These are phyloP conservation scores for Ennomos erosarius DNA, from an alignment of 2,888 invertebrate genomes.

Conservation along the genomic window DNA sequence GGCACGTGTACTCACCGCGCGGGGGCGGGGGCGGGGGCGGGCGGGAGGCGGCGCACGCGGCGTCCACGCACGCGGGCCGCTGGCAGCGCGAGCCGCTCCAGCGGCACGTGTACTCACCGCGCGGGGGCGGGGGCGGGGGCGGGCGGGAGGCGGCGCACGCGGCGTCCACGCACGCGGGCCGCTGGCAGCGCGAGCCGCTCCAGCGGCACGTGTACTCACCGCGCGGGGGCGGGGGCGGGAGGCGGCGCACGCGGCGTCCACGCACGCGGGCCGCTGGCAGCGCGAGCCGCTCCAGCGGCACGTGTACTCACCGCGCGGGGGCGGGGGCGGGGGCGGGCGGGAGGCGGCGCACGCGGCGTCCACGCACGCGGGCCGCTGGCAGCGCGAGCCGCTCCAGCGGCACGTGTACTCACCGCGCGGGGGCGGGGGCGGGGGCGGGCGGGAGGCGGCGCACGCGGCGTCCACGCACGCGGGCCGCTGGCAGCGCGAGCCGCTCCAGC, in stretches of 20 bases:
- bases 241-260: background rate
- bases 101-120: background rate
- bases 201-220: too few species aligned
- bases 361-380: constrained; percentile 89
- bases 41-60: background rate
- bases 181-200: too few species aligned
- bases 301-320: constrained; percentile 67
- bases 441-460: background rate
- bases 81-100: too few species aligned
- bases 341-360: constrained; percentile 81
- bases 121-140: constrained; percentile 75
- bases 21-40: too few species aligned
- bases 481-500: too few species aligned
- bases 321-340: constrained; percentile 82
- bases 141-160: constrained; percentile 44
- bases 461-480: background rate
- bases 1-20: constrained; percentile 89
- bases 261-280: too few species aligned
- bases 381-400: constrained; percentile 89
- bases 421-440: too few species aligned
- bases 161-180: too few species aligned
- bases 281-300: too few species aligned
- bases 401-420: too few species aligned
- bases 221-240: constrained; percentile 73
- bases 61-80: background rate